Base-by-base conservation (phyloP, 2,888 invertebrate species). In the Panzeria rudis region DNA sequence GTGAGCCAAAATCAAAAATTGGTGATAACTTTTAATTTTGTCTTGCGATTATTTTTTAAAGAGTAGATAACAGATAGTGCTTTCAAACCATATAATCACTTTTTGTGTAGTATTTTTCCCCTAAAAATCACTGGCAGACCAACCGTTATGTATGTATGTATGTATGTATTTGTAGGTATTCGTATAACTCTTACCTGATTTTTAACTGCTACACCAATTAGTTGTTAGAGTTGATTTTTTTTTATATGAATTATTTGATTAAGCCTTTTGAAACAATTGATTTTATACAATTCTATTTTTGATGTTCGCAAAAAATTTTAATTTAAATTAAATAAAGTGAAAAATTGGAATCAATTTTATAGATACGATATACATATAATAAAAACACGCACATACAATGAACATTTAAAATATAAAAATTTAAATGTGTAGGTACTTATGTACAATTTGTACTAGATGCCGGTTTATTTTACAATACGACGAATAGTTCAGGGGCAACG, bases 401-500 rank as follows among this genome's bases (percentile, higher is more conserved):
- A 35, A 73, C n/a, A 38, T 50, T 35, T 44, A 1, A n/a, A 32
- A 23, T 29, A 29, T 17, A 41, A 7, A 50, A 11, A 29, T 8
- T 2, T 25, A 54, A 8, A 6, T 38, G 13, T 25, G 8, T 11
- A 13, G 38, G 52, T 25, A n/a, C n/a, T n/a, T n/a, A 69, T 52
- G n/a, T 38, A n/a, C 9, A 71, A 29, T 47, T 29, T 61, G 41
- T 35, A 62, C 32, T 76, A 82, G 25, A 82, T 76, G 82, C 82
- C 82, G 82, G 69, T 76, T 76, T 71, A 52, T 20, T 76, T 82
- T 71, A 72, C 64, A 66, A 44, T 72, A 62, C 71, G 68, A 62
- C 71, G 68, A 76, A 76, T 62, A 82, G 76, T 82, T 82, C 82
- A 82, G 56, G 82, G 82, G 56, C 82, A 82, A 47, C 11, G 62